A percentile compares a stretch with the other conserved stretches of the same genome.
Conservation (phyloP, 2,113 vertebrate species). For the Sylvia atricapilla region DNA sequence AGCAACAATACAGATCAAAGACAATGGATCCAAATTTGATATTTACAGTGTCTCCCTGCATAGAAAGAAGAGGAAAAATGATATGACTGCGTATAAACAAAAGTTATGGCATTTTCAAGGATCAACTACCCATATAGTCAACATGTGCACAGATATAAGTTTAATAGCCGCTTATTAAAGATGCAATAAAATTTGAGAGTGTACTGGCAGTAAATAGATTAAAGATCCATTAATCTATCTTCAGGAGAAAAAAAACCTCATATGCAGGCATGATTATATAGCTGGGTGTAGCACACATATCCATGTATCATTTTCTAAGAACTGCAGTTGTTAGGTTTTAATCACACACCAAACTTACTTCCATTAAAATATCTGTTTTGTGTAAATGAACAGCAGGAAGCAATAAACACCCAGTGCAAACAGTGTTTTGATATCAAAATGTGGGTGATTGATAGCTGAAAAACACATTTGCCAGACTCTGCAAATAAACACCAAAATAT, state of each 20-base stretch:
- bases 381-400: slow-evolving; percentile 7
- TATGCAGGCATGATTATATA: background rate
- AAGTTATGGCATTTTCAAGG: slow-evolving; percentile 49
- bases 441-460: background rate
- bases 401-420: slow-evolving; percentile 7
- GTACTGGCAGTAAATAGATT: slow-evolving; percentile 45
- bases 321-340: background rate
- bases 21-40: slow-evolving; percentile 42
- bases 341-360: background rate
- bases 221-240: slow-evolving; percentile 49
- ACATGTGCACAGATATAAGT: slow-evolving; percentile 6
- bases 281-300: background rate
- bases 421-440: slow-evolving; percentile 1
- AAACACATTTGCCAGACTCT: background rate
- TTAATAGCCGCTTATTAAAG: slow-evolving; percentile 51
- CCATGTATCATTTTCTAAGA: background rate
- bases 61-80: slow-evolving; percentile 32
- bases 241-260: slow-evolving; percentile 36
- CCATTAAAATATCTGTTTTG: background rate
- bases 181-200: slow-evolving; percentile 50
- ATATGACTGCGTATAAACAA: slow-evolving; percentile 30
- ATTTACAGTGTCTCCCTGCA: background rate
- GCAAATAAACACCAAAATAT: slow-evolving; percentile 44
- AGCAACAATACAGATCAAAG: slow-evolving; percentile 31
- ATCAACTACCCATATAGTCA: slow-evolving; percentile 25